phyloP scores from a whole-genome alignment of 92 coral and sea anemone genomes.

The Plumapathes pennacea region DNA sequence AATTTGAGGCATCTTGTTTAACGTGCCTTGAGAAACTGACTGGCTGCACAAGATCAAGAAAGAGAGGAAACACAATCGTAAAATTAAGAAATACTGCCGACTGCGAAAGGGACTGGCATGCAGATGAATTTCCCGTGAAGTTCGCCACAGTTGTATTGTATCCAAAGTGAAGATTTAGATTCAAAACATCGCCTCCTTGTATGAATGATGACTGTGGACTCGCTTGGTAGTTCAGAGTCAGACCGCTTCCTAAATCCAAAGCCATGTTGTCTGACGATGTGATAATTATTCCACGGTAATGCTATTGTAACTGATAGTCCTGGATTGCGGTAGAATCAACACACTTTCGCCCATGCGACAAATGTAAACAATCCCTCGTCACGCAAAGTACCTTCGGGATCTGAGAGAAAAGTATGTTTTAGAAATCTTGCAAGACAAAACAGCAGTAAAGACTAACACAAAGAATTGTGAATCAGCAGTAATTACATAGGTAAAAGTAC shows the following conservation, averaged over 20 bases:
- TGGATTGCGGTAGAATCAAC: too few species aligned
- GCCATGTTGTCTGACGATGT: slow-evolving; percentile 2
- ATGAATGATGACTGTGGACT: slow-evolving; percentile 27
- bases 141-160: slow-evolving; percentile 35
- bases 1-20: slow-evolving; percentile 48
- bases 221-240: slow-evolving; percentile 23
- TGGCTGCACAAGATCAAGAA: slow-evolving; percentile 37
- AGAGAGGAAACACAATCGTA: slow-evolving; percentile 47
- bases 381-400: too few species aligned
- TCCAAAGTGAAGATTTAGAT: slow-evolving; percentile 41
- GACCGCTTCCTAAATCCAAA: slow-evolving; percentile 18
- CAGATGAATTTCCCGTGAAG: slow-evolving; percentile 51
- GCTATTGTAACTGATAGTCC: too few species aligned
- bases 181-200: slow-evolving; percentile 62
- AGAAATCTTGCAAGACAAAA: too few species aligned
- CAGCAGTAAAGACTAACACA: too few species aligned
- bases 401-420: too few species aligned
- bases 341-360: too few species aligned
- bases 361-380: too few species aligned
- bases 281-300: too few species aligned
- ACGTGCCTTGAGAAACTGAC: slow-evolving; percentile 12
- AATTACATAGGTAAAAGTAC: too few species aligned
- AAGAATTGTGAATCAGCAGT: too few species aligned
- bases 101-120: slow-evolving; percentile 44
- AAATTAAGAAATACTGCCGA: slow-evolving; percentile 28